Evolutionary conservation across 92 coral and sea anemone species (phyloP), one percentile per base, ranked within the genome.

Genomic region (Epizoanthus fatuus): DNA sequence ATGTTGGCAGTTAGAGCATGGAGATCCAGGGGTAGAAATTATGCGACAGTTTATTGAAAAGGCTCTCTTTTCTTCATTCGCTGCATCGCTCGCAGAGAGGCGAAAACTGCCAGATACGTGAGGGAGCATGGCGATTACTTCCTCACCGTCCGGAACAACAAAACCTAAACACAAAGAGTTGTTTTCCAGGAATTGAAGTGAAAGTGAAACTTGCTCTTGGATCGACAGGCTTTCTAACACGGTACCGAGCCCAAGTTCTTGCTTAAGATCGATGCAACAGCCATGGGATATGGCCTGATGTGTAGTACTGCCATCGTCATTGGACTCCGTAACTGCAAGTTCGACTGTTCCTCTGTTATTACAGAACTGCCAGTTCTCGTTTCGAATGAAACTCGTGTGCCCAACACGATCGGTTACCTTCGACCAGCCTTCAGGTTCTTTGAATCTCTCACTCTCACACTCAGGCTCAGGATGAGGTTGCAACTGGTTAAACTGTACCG

Each of bases 381-480:
- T 40, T 11, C 85, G 85, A 35, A 80, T 63, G 37, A 80, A 79
- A 63, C 73, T 79, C 1, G 53, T 79, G 54, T 63, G 64, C 17
- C 51, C 32, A 22, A 7, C 49, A 6, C 42, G 47, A 44, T 79
- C 84, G 44, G 3, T 12, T 42, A 79, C 72, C 3, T 13, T 12
- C 25, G 29, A 47, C 80, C 80, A 74, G 59, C 53, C 53, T 29
- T 45, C 63, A 1, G 80, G 80, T 1, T 32, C 15, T 22, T 71
- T 42, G 2, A 22, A 40, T 40, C 45, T 40, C 45, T 40, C 45
- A 40, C 4, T 3, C 45, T 40, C 45, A 40, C 4, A 0, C 45
- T 40, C 45, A 40, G 45, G 25, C 25, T 22, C 45, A 3, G 45
- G 45, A 3, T 5, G 45, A 40, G 45, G 45, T 40, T 40, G 6